Percentiles rank a stretch among this genome's conserved stretches.
Evolutionary conservation across 2,113 vertebrate genomes (phyloP).

Genomic region (Anhinga anhinga): DNA sequence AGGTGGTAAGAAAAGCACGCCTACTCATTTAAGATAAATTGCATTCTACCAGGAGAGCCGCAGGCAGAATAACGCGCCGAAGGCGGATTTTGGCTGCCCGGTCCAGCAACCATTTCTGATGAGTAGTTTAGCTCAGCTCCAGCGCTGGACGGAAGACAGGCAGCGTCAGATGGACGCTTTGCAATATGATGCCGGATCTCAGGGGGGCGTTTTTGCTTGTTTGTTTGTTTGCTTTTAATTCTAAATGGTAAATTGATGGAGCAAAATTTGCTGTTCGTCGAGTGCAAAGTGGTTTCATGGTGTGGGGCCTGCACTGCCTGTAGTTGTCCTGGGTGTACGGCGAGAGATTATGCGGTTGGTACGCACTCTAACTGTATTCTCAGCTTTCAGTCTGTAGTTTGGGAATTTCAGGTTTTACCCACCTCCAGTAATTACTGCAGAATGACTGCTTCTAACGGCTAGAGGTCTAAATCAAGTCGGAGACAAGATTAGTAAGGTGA

Average conservation of each 20-base stretch:
- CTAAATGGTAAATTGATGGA: too few species aligned
- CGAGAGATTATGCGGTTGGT: rapidly evolving
- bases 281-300: background rate
- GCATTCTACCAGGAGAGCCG: background rate
- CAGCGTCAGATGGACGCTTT: rapidly evolving
- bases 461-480: too few species aligned
- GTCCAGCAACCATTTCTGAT: rapidly evolving
- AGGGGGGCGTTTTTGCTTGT: background rate
- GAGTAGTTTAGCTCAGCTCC: rapidly evolving
- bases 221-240: background rate
- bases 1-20: background rate
- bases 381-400: background rate
- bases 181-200: background rate
- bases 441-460: rapidly evolving
- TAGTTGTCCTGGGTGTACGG: rapidly evolving
- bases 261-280: background rate
- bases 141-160: background rate
- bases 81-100: background rate
- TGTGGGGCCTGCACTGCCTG: rapidly evolving
- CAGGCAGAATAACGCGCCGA: rapidly evolving
- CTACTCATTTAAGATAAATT: rapidly evolving
- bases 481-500: background rate
- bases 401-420: background rate
- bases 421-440: background rate
- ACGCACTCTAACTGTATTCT: rapidly evolving